Conservation (phyloP, 92 coral and sea anemone species). For the Bergia puertoricense region DNA sequence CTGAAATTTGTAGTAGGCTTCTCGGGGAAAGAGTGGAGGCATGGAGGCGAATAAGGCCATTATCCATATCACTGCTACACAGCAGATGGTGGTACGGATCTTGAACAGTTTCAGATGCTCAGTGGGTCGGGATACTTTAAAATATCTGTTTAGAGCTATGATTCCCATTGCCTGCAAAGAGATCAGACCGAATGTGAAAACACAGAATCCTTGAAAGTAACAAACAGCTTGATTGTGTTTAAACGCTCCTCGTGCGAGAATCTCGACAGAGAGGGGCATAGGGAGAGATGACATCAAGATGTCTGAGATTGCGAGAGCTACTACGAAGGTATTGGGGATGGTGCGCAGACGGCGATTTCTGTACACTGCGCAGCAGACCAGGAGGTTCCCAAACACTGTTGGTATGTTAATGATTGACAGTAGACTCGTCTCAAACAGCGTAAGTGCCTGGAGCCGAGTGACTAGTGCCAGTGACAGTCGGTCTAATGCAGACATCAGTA, state of each 20-base stretch:
- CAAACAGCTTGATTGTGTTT: slow-evolving; percentile 51
- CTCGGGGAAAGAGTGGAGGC: slow-evolving; percentile 58
- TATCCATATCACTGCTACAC: slow-evolving; percentile 51
- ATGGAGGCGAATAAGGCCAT: slow-evolving; percentile 57
- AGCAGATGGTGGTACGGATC: slow-evolving; percentile 37
- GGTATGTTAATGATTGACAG: slow-evolving; percentile 43
- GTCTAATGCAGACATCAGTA: slow-evolving; percentile 6
- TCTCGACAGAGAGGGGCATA: slow-evolving; percentile 67
- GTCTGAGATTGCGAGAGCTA: slow-evolving; percentile 73
- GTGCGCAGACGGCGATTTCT: slow-evolving; percentile 65
- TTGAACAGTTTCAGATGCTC: slow-evolving; percentile 51
- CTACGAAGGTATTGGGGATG: slow-evolving; percentile 61
- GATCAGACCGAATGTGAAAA: slow-evolving; percentile 59
- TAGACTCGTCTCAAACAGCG: slow-evolving; percentile 25
- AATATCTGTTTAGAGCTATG: slow-evolving; percentile 70
- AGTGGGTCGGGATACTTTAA: slow-evolving; percentile 56
- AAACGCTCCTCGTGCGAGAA: slow-evolving; percentile 58
- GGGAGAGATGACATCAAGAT: slow-evolving; percentile 65
- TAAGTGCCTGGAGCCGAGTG: not conserved
- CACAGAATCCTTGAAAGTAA: slow-evolving; percentile 63
- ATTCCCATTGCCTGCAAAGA: slow-evolving; percentile 72
- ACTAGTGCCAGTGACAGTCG: not conserved
- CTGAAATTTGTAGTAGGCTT: slow-evolving; percentile 57
- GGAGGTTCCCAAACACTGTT: slow-evolving; percentile 64
- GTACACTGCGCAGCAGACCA: slow-evolving; percentile 65